Evolutionary conservation across 2,888 invertebrate species (phyloP), one percentile per base, ranked within the genome.

Genomic region (Pristionchus maxplancki): DNA sequence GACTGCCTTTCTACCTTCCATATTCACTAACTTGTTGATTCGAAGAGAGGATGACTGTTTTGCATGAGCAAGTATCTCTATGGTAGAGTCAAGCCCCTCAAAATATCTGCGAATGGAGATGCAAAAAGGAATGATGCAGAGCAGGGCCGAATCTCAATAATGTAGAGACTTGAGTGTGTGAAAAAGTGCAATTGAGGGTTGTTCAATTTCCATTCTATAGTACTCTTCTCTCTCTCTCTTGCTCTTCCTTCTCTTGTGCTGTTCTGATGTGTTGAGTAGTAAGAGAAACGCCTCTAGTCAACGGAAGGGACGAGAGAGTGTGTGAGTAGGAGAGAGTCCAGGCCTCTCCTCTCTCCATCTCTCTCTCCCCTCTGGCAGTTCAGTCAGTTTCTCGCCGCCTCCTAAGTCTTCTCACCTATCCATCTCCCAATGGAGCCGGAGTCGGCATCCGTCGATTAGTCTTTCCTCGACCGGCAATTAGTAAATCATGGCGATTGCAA

Each of bases 401-500:
- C 53, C 82, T 53, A 53, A 50, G 44, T 40, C 44, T 83, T 83
- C 82, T 53, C 82, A 83, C 82, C 82, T 83, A 31, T 81, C 58
- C 58, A n/a, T 48, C 28, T 17, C 40, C 17, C 48, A 17, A n/a
- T 53, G 53, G 53, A 50, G 31, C 44, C 71, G 48, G 8, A 50
- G 17, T 34, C 71, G 31, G 50, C 71, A 24, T 31, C 34, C n/a
- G 71, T 34, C 50, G 5, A 31, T 71, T 71, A 34, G 48, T 31
- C 48, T 37, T 24, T 62, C 58, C 40, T 1, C 34, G 34, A 34
- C 48, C 37, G 31, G 24, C 17, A 20, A 37, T 20, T 81, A 44
- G 31, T 20, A 50, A 8, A 50, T 82, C 50, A 92, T 92, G 92
- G 92, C 92, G 53, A 92, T 92, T 58, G 92, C 92, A 64, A 92